A percentile compares a stretch with the other conserved stretches of the same genome.
Evolutionary conservation across 2,797 vertebrate species (phyloP).

Genomic region (Sebastes reedi): DNA sequence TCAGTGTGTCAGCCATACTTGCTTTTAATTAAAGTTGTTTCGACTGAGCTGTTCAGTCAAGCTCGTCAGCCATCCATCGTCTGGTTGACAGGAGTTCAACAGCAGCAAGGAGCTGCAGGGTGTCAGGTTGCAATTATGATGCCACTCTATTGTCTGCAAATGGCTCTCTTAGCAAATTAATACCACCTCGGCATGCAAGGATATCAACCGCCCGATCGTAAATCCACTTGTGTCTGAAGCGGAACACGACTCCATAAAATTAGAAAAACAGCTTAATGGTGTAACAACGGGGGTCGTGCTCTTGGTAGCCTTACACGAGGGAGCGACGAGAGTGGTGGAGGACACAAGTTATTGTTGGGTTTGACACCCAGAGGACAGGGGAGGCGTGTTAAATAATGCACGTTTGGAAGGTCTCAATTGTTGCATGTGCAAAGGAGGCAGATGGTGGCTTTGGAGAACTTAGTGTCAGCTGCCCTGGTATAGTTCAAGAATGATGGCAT

Average conservation of each 20-base stretch:
- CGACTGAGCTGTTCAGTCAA: conserved; percentile 40
- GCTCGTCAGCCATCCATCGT: conserved; percentile 52
- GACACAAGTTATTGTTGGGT: conserved; percentile 7
- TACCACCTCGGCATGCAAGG: conserved; percentile 33
- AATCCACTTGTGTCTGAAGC: conserved; percentile 47
- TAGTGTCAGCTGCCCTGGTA: not conserved
- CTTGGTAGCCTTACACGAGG: conserved; percentile 9
- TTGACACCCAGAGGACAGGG: conserved; percentile 25
- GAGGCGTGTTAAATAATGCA: conserved; percentile 29
- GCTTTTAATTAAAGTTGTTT: conserved; percentile 76
- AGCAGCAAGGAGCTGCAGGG: conserved; percentile 40
- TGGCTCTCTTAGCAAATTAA: conserved; percentile 57
- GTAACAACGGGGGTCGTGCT: conserved; percentile 46
- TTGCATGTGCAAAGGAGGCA: conserved; percentile 7
- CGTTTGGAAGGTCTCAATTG: not conserved
- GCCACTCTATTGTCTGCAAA: conserved; percentile 55
- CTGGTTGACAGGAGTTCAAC: conserved; percentile 49
- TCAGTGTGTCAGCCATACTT: conserved; percentile 52
- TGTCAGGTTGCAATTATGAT: conserved; percentile 66
- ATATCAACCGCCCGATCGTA: conserved; percentile 42
- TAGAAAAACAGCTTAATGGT: conserved; percentile 49
- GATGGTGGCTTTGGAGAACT: not conserved
- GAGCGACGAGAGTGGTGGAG: conserved; percentile 4
- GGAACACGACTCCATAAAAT: conserved; percentile 50
- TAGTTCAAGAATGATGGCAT: not conserved